phyloP scores from a whole-genome alignment of 1,140 invertebrate species.

The honey bee (Apis mellifera) region Amel_HAv3.1 CM009936.2:11206501-11207000 shows the following conservation, averaged over 20 bases:
- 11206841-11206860: too few species aligned
- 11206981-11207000: slow-evolving; percentile 44
- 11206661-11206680: background rate
- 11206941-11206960: slow-evolving; percentile 51
- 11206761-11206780: too few species aligned
- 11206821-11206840: too few species aligned
- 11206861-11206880: too few species aligned
- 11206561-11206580: slow-evolving; percentile 12
- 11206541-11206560: slow-evolving; percentile 7
- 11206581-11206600: background rate
- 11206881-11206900: background rate
- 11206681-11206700: too few species aligned
- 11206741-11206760: too few species aligned
- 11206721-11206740: too few species aligned
- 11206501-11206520: slow-evolving; percentile 4
- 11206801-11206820: too few species aligned
- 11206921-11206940: slow-evolving; percentile 12
- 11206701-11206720: too few species aligned
- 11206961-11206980: slow-evolving; percentile 61
- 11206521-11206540: slow-evolving; percentile 2
- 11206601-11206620: background rate
- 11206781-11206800: too few species aligned
- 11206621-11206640: background rate
- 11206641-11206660: background rate
- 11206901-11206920: background rate